phyloP scores from a whole-genome alignment of 1,140 invertebrate species.

The Lethocerus indicus region DNA sequence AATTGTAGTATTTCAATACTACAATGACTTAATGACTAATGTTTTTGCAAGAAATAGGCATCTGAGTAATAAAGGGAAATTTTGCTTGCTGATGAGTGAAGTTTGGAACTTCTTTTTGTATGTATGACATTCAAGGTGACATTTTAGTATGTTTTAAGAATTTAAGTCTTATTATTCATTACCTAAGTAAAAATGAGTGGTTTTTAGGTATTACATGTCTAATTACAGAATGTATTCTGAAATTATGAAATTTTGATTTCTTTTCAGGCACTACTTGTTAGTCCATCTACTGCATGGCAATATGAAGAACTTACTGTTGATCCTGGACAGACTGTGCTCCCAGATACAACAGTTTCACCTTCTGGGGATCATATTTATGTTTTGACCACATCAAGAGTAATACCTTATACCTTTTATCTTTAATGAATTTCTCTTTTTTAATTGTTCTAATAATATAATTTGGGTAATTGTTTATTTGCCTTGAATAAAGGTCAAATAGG shows the following conservation, averaged over 20 bases:
- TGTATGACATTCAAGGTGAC: not conserved
- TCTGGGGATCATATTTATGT: slow-evolving; percentile 57
- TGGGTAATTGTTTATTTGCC: not conserved
- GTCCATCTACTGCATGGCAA: slow-evolving; percentile 40
- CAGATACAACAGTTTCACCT: slow-evolving; percentile 65
- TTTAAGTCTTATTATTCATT: not conserved
- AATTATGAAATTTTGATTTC: slow-evolving; percentile 13
- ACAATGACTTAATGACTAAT: too few relatives aligned
- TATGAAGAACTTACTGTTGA: slow-evolving; percentile 64
- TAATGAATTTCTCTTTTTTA: not conserved
- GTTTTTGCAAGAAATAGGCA: too few relatives aligned
- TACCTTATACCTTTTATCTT: not conserved
- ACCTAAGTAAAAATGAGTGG: not conserved
- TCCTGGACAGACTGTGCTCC: slow-evolving; percentile 50
- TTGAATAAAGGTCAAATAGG: not conserved
- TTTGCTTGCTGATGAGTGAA: too few relatives aligned
- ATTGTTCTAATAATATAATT: not conserved
- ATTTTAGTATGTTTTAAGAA: not conserved
- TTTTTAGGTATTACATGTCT: not conserved
- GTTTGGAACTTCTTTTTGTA: too few relatives aligned
- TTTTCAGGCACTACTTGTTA: slow-evolving; percentile 41
- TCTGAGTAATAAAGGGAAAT: too few relatives aligned
- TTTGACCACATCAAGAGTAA: slow-evolving; percentile 46
- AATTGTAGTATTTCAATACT: too few relatives aligned
- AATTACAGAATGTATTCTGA: not conserved